Percentiles rank a stretch among this genome's conserved stretches.
Conservation (phyloP, 1,140 invertebrate genomes). For the Adelges cooleyi region DNA sequence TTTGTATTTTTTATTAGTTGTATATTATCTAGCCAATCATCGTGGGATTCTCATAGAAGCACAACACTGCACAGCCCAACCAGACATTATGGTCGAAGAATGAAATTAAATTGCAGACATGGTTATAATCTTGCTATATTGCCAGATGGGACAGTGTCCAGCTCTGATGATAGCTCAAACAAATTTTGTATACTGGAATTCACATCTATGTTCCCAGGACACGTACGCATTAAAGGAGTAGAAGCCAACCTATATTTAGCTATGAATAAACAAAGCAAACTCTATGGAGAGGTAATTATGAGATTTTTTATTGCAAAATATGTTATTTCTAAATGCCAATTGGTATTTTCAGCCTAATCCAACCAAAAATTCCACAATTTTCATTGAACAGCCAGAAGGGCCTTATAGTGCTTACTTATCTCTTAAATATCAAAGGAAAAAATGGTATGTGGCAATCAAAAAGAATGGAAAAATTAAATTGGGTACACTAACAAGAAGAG, state of each 20-base stretch:
- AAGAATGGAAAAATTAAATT: conserved; percentile 49
- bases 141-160: conserved; percentile 43
- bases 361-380: conserved; percentile 44
- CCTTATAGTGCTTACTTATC: conserved; percentile 49
- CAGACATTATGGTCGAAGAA: conserved; percentile 35
- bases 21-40: background rate
- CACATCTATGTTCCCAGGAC: conserved; percentile 41
- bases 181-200: conserved; percentile 44
- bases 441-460: conserved; percentile 55
- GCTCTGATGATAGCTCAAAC: conserved; percentile 43
- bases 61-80: background rate
- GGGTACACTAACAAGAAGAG: conserved; percentile 45
- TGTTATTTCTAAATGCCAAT: background rate
- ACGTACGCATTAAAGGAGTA: conserved; percentile 47
- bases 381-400: conserved; percentile 47
- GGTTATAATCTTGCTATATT: conserved; percentile 46
- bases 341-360: conserved; percentile 41
- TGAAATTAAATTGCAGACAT: conserved; percentile 46
- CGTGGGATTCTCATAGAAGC: background rate
- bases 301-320: background rate
- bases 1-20: background rate
- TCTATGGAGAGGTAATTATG: conserved; percentile 48
- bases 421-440: conserved; percentile 45
- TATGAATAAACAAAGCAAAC: conserved; percentile 48
- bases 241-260: conserved; percentile 48